phyloP scores from a whole-genome alignment of 64 coral and sea anemone genomes.

The Montipora sp. region DNA sequence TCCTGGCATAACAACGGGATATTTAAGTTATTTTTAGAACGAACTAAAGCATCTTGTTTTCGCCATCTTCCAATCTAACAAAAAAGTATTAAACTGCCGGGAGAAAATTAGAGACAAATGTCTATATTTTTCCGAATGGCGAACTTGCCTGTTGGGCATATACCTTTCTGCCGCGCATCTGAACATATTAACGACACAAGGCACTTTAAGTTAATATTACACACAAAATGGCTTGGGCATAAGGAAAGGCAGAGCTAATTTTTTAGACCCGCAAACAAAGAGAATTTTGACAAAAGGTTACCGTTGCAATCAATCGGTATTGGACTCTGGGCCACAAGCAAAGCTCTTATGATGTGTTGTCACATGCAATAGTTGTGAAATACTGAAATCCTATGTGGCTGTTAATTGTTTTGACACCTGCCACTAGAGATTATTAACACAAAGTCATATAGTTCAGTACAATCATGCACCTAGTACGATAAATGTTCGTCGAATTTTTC shows the following conservation, averaged over 20 bases:
- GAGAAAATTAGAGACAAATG: too few species aligned
- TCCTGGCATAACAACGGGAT: too few species aligned
- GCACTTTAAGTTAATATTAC: too few species aligned
- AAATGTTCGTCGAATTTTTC: not conserved
- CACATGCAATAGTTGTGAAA: not conserved
- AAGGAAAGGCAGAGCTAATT: not conserved
- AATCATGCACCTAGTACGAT: not conserved
- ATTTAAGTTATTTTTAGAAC: too few species aligned
- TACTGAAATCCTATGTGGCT: not conserved
- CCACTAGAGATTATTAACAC: not conserved
- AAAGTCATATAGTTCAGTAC: not conserved
- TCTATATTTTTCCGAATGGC: too few species aligned
- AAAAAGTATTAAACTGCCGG: too few species aligned
- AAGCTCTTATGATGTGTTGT: not conserved
- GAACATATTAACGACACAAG: too few species aligned
- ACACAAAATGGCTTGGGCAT: not conserved
- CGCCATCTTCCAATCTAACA: too few species aligned
- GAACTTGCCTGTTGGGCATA: too few species aligned
- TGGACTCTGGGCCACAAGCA: not conserved
- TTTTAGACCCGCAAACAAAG: not conserved
- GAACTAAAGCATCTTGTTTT: too few species aligned
- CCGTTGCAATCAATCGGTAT: not conserved
- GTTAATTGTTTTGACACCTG: not conserved
- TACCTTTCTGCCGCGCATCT: too few species aligned
- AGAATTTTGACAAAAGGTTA: not conserved